Conservation (phyloP, 1,140 invertebrate genomes). For the Camponotus vicinus region DNA sequence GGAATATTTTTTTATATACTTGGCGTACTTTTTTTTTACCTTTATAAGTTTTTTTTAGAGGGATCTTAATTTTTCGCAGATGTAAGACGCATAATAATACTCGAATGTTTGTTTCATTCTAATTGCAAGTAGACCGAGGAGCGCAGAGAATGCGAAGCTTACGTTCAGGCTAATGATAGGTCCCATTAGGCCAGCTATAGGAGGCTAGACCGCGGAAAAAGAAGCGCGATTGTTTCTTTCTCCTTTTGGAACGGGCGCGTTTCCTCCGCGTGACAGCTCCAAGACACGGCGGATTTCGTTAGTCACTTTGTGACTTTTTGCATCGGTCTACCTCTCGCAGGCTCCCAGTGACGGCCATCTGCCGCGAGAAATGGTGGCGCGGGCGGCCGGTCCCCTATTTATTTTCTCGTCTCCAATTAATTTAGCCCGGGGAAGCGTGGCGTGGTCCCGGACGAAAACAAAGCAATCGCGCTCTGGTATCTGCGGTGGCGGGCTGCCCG, state of each 20-base stretch:
- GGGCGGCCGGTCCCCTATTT: conserved; percentile 75
- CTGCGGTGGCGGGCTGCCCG: conserved; percentile 81
- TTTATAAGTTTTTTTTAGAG: too few relatives aligned
- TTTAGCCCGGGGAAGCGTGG: conserved; percentile 80
- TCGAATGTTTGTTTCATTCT: not conserved
- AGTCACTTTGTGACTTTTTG: conserved; percentile 18
- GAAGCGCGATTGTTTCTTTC: not conserved
- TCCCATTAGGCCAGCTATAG: not conserved
- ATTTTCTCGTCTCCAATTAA: conserved; percentile 83
- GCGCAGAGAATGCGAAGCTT: not conserved
- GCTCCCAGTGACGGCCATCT: conserved; percentile 30
- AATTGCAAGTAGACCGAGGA: not conserved
- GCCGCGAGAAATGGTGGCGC: conserved; percentile 51
- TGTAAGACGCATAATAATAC: not conserved
- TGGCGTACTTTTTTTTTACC: too few relatives aligned
- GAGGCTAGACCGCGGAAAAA: not conserved
- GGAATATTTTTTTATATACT: too few relatives aligned
- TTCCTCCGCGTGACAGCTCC: not conserved
- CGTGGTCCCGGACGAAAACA: conserved; percentile 83
- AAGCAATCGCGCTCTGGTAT: conserved; percentile 85
- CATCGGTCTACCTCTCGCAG: not conserved
- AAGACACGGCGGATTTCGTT: not conserved
- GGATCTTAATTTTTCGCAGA: not conserved
- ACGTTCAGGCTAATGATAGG: not conserved
- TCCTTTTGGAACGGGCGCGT: not conserved